These are phyloP conservation scores for Polydrusus cervinus DNA, from an alignment of 2,888 invertebrate genomes.

Conservation along the genomic window DNA sequence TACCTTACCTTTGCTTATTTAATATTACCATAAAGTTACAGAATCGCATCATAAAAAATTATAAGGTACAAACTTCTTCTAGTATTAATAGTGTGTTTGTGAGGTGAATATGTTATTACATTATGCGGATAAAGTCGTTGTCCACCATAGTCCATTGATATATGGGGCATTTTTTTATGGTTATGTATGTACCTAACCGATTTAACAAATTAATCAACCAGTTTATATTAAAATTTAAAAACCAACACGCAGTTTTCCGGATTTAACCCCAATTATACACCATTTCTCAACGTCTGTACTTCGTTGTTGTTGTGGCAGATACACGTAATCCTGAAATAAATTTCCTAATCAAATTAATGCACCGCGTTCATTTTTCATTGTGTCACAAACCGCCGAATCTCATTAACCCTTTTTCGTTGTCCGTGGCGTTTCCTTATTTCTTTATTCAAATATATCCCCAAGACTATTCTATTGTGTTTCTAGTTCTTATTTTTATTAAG, in stretches of 20 bases:
- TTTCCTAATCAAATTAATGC: constrained; percentile 9
- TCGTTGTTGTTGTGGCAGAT: background rate
- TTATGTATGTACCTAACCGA: background rate
- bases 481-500: background rate
- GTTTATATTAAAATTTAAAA: background rate
- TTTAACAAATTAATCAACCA: too few species aligned
- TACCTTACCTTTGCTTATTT: too few species aligned
- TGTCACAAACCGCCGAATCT: constrained; percentile 17
- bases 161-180: too few species aligned
- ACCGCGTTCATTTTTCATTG: constrained; percentile 19
- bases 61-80: too few species aligned
- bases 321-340: constrained; percentile 13
- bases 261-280: background rate
- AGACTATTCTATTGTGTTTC: background rate
- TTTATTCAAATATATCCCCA: background rate
- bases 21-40: too few species aligned
- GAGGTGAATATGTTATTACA: too few species aligned
- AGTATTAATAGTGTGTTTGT: too few species aligned
- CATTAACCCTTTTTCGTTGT: constrained; percentile 21
- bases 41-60: too few species aligned
- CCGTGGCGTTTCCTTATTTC: constrained; percentile 1
- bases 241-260: background rate
- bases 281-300: background rate
- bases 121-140: too few species aligned
- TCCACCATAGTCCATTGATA: too few species aligned